Evolutionary conservation across 2,113 vertebrate genomes (phyloP), one percentile per base, ranked within the genome.

Genomic region (Trichomycterus rosablanca): DNA sequence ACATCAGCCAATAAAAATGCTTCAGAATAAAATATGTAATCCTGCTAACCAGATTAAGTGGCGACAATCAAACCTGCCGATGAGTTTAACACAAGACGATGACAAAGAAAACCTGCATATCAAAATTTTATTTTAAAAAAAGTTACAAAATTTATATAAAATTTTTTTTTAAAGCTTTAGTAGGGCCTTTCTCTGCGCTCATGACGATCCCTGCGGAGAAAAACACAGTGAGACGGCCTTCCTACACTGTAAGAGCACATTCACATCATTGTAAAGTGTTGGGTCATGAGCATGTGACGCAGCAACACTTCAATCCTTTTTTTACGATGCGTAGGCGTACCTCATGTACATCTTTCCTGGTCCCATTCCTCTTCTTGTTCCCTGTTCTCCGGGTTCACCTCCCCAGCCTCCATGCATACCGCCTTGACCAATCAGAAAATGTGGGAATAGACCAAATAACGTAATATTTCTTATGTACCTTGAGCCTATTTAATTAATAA

Each of bases 361-460:
- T 24, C 71, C 75, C 75, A 76, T 72, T 18, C 74, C 67, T 23
- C 74, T 87, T 68, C 89, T 88, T 2, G 93, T 93, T 77, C 94
- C 81, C 63, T 84, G 81, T 39, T 92, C 87, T 0, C 94, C 95
- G 3, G 93, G 85, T 63, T 97, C 94, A 34, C 93, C 93, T 1
- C 89, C 94, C 67, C 93, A 91, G 51, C 91, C 92, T 1, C 93
- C 95, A 53, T 92, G 81, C 83, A 98, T 96, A 9, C 94, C 94
- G 0, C 92, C 90, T 51, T 87, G 74, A 28, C 89, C 90, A 52
- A 93, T 93, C 3, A 15, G 14, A 2, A 40, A 14, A 7, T n/a
- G 37, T 14, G n/a, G 5, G 37, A 5, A n/a, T 40, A 5, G 15
- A 40, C n/a, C n/a, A n/a, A n/a, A n/a, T n/a, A n/a, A n/a, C n/a